Base-by-base conservation (phyloP, 2,113 vertebrate genomes). In the Axis porcinus region DNA sequence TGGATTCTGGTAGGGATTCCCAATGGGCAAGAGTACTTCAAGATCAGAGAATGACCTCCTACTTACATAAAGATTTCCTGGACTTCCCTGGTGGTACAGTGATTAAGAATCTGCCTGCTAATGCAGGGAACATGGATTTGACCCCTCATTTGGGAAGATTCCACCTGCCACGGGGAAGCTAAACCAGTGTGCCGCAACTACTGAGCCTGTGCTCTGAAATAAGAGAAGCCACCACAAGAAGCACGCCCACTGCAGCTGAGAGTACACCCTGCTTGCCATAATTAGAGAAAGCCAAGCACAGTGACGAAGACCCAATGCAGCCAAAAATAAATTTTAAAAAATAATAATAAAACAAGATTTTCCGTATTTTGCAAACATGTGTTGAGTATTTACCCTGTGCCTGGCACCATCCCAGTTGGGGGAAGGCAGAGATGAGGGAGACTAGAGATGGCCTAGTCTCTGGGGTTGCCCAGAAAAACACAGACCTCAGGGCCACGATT, bases 161-260 rank as follows among this genome's bases (percentile, higher is more conserved):
- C 70, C 70, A 76, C 12, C 25, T 43, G 70, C 23, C 70, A 27
- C 3, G 3, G 70, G 40, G 36, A 40, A 43, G 23, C 40, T 76
- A 76, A 76, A 27, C 11, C 36, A 5, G 1, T 40, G 36, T 6
- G 5, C 67, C 36, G 1, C 21, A 74, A 74, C 23, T 76, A 43
- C 12, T 14, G 36, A 74, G 25, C 21, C 70, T 76, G 36, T 43
- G 21, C 70, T 76, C 70, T 76, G 70, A 43, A 40, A 43, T 6
- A 74, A 43, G 36, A 74, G 21, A 74, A 74, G 70, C 23, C 36
- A 14, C 70, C 23, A 1, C 40, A 40, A 76, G 70, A 27, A 43
- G 23, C 70, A 1, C 0, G 23, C 0, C 0, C 23, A 43, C 36
- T 2, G 70, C 40, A 43, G 40, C 21, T 3, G 70, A 76, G 36